Percentiles rank a stretch among this genome's conserved stretches.
Evolutionary conservation across 1,140 invertebrate species (phyloP).

Genomic region (Aculops lycopersici): DNA sequence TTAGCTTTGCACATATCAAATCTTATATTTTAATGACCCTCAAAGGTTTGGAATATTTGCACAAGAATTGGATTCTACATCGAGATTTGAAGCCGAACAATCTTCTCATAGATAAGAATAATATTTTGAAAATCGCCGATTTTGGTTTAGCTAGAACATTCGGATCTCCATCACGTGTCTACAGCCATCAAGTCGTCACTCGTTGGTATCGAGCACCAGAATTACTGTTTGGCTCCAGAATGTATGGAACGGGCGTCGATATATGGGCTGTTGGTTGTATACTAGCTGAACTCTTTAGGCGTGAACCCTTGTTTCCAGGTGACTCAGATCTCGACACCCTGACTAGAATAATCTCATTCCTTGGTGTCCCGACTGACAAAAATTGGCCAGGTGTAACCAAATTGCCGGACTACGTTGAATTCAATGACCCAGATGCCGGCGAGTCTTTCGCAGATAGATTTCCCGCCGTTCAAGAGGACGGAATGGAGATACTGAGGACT

Average conservation of each 20-base stretch:
- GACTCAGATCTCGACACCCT: slow-evolving; percentile 88
- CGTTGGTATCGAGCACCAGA: slow-evolving; percentile 50
- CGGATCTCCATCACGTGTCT: slow-evolving; percentile 75
- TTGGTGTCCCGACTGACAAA: slow-evolving; percentile 65
- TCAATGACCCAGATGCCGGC: slow-evolving; percentile 37
- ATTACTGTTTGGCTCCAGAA: slow-evolving; percentile 65
- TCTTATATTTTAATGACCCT: slow-evolving; percentile 79
- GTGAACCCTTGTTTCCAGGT: slow-evolving; percentile 67
- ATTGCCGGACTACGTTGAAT: slow-evolving; percentile 67
- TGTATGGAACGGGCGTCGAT: slow-evolving; percentile 82
- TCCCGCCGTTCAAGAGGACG: slow-evolving; percentile 66
- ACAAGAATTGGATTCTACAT: slow-evolving; percentile 84
- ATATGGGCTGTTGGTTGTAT: slow-evolving; percentile 98
- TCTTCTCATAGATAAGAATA: slow-evolving; percentile 62
- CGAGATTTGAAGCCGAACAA: slow-evolving; percentile 98
- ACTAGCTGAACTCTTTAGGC: slow-evolving; percentile 60
- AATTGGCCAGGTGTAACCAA: slow-evolving; percentile 58
- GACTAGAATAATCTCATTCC: slow-evolving; percentile 60
- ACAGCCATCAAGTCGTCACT: slow-evolving; percentile 95
- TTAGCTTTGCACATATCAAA: slow-evolving; percentile 75
- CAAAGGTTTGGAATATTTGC: slow-evolving; percentile 74
- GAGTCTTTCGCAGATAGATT: slow-evolving; percentile 68
- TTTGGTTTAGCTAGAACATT: slow-evolving; percentile 90
- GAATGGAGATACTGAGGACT: slow-evolving; percentile 45
- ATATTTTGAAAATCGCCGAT: slow-evolving; percentile 82